phyloP scores from a whole-genome alignment of 2,888 invertebrate species.

The Colletes collaris region DNA sequence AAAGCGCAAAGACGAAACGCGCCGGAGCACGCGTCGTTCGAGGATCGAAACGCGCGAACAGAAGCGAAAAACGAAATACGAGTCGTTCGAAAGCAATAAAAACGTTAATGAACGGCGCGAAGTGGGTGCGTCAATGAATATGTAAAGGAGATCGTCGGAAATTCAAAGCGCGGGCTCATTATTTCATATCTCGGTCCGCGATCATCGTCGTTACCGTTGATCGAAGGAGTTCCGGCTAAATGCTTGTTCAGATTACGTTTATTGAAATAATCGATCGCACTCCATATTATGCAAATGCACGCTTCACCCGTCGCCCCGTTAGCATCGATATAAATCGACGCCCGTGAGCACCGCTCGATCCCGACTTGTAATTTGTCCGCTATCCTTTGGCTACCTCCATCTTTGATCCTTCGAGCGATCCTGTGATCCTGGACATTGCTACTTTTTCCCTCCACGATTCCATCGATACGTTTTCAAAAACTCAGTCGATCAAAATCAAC shows the following conservation, averaged over 20 bases:
- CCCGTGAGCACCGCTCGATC: slow-evolving; percentile 34
- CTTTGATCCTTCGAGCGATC: background rate
- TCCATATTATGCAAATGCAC: slow-evolving; percentile 53
- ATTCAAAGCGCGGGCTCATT: slow-evolving; percentile 40
- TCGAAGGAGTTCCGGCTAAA: slow-evolving; percentile 46
- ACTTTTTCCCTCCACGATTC: too few species aligned
- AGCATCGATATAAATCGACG: slow-evolving; percentile 36
- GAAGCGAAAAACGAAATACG: background rate
- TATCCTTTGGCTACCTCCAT: background rate
- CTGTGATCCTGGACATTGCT: too few species aligned
- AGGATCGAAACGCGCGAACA: background rate
- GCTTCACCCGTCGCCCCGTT: slow-evolving; percentile 24
- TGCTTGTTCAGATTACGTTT: slow-evolving; percentile 60
- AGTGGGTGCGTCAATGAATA: slow-evolving; percentile 43
- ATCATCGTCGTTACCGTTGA: slow-evolving; percentile 50
- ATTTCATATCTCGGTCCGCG: slow-evolving; percentile 26
- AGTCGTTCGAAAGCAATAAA: background rate
- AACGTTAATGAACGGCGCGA: slow-evolving; percentile 23
- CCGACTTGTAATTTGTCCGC: slow-evolving; percentile 41
- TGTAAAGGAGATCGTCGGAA: slow-evolving; percentile 37
- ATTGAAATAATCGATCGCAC: slow-evolving; percentile 64
- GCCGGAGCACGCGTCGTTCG: slow-evolving; percentile 9
- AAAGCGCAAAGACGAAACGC: too few species aligned
- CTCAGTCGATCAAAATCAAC: too few species aligned
- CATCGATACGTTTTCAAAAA: too few species aligned